Conservation (phyloP, 2,797 vertebrate genomes). For the Myripristis murdjan region DNA sequence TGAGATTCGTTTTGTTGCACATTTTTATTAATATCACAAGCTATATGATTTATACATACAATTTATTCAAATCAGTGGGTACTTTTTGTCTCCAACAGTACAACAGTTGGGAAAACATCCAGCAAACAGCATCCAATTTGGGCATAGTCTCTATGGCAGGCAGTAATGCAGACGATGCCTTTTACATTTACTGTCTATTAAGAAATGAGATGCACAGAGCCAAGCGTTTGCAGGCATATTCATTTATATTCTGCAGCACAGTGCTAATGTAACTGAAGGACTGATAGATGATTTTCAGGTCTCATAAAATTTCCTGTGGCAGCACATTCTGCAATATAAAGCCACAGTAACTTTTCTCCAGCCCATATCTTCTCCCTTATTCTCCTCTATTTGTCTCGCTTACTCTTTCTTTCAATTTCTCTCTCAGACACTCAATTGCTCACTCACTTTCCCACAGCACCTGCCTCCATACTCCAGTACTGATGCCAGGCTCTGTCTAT, state of each 20-base stretch:
- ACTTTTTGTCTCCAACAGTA: conserved; percentile 1
- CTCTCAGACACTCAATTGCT: neutral
- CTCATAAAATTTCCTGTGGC: neutral
- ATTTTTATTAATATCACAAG: neutral
- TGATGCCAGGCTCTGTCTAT: neutral
- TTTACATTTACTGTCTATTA: neutral
- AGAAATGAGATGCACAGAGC: neutral
- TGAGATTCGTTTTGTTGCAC: no score
- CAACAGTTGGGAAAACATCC: conserved; percentile 34
- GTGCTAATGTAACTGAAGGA: neutral
- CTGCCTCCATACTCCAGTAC: neutral
- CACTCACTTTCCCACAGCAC: neutral
- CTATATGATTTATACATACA: neutral
- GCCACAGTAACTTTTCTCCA: neutral
- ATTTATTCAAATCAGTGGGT: neutral
- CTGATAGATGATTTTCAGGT: neutral
- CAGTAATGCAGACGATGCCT: conserved; percentile 7
- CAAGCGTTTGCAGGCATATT: neutral
- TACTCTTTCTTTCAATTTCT: neutral
- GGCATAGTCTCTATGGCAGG: neutral
- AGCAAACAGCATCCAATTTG: conserved; percentile 20
- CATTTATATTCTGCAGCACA: neutral
- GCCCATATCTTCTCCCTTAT: neutral
- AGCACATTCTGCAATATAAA: neutral
- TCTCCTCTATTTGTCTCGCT: neutral